These are phyloP conservation scores for Vulpes vulpes DNA, from an alignment of 2,113 vertebrate species.

Conservation along the genomic window DNA sequence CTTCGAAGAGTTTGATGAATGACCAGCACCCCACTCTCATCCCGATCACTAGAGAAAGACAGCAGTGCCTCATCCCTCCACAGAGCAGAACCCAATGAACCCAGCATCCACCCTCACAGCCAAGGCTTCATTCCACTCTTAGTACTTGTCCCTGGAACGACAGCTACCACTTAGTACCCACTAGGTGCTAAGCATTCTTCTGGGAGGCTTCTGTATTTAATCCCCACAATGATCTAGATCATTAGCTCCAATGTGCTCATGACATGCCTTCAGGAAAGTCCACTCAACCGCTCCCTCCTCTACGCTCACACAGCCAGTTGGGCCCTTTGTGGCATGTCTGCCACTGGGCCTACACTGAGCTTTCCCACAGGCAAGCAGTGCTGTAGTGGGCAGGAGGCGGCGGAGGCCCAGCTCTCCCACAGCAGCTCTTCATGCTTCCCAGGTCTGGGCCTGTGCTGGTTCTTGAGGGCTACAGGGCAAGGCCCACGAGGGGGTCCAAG, in stretches of 20 bases:
- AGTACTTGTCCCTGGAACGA: background rate
- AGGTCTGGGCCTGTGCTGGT: background rate
- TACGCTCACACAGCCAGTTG: background rate
- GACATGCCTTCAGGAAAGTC: slow-evolving; percentile 28
- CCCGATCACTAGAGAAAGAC: background rate
- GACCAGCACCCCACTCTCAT: background rate
- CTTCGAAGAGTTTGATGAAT: background rate
- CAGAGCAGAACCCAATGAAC: background rate
- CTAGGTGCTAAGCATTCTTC: background rate
- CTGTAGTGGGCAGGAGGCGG: background rate
- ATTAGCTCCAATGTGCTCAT: background rate
- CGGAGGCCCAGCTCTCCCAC: background rate
- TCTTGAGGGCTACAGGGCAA: background rate
- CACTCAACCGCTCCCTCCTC: background rate
- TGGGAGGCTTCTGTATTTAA: background rate
- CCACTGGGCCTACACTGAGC: background rate
- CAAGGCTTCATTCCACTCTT: background rate
- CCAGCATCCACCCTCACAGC: background rate
- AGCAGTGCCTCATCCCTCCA: background rate
- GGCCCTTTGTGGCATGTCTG: background rate
- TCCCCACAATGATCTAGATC: background rate
- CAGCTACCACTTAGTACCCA: background rate
- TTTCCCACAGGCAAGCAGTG: background rate
- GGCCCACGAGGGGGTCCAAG: background rate
- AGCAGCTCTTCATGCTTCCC: background rate